Base-by-base conservation (phyloP, 2,113 vertebrate genomes). In the Lethenteron reissneri region DNA sequence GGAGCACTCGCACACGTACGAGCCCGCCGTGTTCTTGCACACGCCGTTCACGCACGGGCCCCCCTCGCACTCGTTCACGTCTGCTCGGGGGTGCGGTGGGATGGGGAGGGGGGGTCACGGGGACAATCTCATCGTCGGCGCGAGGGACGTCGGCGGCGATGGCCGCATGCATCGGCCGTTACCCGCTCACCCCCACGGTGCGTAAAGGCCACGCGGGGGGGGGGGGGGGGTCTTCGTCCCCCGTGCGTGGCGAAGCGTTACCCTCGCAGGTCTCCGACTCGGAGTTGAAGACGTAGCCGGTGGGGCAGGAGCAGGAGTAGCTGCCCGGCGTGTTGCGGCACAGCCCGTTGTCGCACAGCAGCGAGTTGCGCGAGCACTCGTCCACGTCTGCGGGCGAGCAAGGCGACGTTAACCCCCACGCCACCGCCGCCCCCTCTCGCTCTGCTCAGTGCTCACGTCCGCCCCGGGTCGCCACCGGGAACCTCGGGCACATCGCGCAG, bases 41-140 rank as follows among this genome's bases (percentile, higher is more conserved):
- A 79, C 81, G 57, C 83, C 82, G 73, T 80, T 89, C 76, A 81
- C 79, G 80, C 85, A 88, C 0, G 85, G 87, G 69, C 76, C 84
- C 74, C n/a, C 86, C 77, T 84, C 84, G 80, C 86, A 88, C 81
- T 89, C 86, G 74, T 88, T 83, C 80, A 85, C 75, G 76, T 88
- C 86, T 89, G 77, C 41, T 21, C n/a, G 64, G 9, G n/a, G 64
- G 8, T n/a, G 21, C n/a, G 11, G n/a, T n/a, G n/a, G 21, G 62
- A 68, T 15, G 21, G 21, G 64, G 2, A 1, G 21, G 64, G 21
- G n/a, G n/a, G 21, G 21, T 68, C 9, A 68, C 10, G 25, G n/a
- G 11, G 11, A 8, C n/a, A 68, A n/a, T 17, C n/a, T 68, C 64
- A 68, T 68, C 41, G 41, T 41, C 41, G 41, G 41, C 1, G 41